Evolutionary conservation across 2,113 vertebrate genomes (phyloP).

Genomic region (Xenotilapia longispinis): DNA sequence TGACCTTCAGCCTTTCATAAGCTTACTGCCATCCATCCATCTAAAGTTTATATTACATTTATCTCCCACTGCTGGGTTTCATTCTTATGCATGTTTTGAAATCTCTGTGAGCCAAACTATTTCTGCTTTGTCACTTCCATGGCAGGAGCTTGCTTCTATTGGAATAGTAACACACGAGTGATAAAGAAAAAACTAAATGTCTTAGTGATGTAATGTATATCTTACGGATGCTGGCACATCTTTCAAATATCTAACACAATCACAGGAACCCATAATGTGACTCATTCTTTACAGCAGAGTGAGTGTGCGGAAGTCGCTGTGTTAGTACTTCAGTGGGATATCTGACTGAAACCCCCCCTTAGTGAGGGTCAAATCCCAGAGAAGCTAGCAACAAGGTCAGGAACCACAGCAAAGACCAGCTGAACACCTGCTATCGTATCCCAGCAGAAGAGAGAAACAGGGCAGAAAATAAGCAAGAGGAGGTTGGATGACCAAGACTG

Average conservation of each 20-base stretch:
- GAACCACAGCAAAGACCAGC: neutral
- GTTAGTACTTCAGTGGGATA: neutral
- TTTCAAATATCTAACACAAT: neutral
- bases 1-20: conserved; percentile 28
- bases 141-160: neutral
- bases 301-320: neutral
- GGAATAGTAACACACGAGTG: neutral
- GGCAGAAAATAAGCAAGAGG: neutral
- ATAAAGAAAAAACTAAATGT: neutral
- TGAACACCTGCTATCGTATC: neutral
- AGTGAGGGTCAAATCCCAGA: conserved; percentile 30
- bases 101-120: neutral
- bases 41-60: conserved; percentile 15
- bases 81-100: neutral
- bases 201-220: neutral
- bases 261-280: neutral
- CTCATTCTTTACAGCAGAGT: neutral
- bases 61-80: neutral
- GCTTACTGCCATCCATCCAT: conserved; percentile 25
- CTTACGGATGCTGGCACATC: neutral
- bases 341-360: neutral
- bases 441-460: neutral
- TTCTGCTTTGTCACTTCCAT: neutral
- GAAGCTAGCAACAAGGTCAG: conserved; percentile 47
- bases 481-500: neutral